phyloP scores from a whole-genome alignment of 2,797 vertebrate species.

The Champsocephalus esox region DNA sequence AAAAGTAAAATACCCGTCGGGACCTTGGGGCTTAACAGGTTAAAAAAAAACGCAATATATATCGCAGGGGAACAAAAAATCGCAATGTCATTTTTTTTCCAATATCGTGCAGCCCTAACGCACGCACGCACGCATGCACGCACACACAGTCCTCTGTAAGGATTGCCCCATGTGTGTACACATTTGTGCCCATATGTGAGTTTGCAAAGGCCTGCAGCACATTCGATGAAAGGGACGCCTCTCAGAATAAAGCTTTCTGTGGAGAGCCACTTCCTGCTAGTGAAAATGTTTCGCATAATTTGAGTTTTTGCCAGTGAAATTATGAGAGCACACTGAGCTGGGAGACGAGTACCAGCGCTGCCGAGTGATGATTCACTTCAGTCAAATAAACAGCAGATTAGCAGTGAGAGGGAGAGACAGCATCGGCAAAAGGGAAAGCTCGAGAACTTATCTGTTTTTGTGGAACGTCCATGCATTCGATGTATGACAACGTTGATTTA shows the following conservation, averaged over 20 bases:
- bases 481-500: slow-evolving; percentile 1
- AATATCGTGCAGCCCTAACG: too few relatives aligned
- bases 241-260: slow-evolving; percentile 53
- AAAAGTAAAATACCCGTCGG: too few relatives aligned
- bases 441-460: slow-evolving; percentile 12
- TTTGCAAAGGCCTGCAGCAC: slow-evolving; percentile 34
- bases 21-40: too few relatives aligned
- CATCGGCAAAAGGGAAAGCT: neutral
- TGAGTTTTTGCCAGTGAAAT: slow-evolving; percentile 41
- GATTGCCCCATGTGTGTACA: slow-evolving; percentile 45
- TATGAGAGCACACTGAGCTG: slow-evolving; percentile 28
- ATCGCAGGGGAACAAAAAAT: too few relatives aligned
- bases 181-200: slow-evolving; percentile 32
- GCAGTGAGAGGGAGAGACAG: neutral
- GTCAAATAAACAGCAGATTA: slow-evolving; percentile 41
- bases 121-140: too few relatives aligned
- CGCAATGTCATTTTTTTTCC: too few relatives aligned
- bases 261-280: slow-evolving; percentile 41
- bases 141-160: slow-evolving; percentile 7
- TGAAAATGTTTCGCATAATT: slow-evolving; percentile 28
- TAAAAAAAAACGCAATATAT: too few relatives aligned
- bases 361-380: slow-evolving; percentile 58
- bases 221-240: slow-evolving; percentile 30
- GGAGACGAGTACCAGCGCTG: slow-evolving; percentile 25
- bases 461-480: neutral